These are phyloP conservation scores for Aythya baeri DNA, from an alignment of 2,113 vertebrate genomes.

Conservation along the genomic window DNA sequence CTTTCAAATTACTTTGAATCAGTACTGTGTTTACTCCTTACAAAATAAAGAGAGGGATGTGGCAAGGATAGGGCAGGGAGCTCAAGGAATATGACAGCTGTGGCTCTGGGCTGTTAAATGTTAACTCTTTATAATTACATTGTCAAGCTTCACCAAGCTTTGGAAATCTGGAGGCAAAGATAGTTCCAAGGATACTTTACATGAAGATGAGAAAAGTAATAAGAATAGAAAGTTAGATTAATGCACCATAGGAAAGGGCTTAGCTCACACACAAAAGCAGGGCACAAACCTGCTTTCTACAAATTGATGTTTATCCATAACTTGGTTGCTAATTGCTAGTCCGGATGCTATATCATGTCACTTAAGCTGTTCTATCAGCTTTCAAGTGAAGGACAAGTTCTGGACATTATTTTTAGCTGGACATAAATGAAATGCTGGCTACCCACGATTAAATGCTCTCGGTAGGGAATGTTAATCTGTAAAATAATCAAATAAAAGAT, in stretches of 20 bases:
- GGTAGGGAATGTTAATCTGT: not conserved
- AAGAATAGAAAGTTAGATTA: not conserved
- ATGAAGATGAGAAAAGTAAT: not conserved
- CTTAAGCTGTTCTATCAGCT: not conserved
- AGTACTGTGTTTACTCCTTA: not conserved
- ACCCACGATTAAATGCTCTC: not conserved
- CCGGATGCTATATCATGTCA: not conserved
- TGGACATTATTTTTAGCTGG: not conserved
- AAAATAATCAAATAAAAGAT: not conserved
- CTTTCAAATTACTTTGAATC: not conserved
- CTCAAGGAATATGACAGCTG: rapidly evolving
- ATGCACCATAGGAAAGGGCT: not conserved
- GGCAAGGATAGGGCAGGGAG: not conserved
- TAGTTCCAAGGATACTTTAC: not conserved
- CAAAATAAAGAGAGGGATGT: not conserved
- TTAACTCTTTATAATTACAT: not conserved
- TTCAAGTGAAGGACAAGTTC: not conserved
- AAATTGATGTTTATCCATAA: not conserved
- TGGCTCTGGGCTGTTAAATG: not conserved
- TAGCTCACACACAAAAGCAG: not conserved
- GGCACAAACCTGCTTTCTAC: not conserved
- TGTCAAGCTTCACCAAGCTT: not conserved
- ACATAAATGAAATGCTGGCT: not conserved
- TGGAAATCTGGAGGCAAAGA: not conserved
- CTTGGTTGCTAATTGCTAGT: not conserved